Base-by-base conservation (phyloP, 1,140 invertebrate genomes). In the Euschistus heros region DNA sequence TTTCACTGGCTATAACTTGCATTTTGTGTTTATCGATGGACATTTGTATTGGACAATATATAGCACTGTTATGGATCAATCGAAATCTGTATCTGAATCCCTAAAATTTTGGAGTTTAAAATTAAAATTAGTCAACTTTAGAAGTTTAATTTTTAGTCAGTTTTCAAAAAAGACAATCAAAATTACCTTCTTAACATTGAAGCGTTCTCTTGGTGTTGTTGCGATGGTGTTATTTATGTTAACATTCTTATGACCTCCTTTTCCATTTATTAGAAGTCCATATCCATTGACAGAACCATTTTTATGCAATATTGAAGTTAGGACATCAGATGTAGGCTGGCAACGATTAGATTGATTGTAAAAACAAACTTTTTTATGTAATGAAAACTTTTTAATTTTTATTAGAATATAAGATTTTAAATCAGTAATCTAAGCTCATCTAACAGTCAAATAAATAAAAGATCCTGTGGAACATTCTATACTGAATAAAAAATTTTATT, bases 41-140 rank as follows among this genome's bases (percentile, higher is more conserved):
- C 27, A 84, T 65, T 67, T 75, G 71, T 47, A 82, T 73, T 24
- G 82, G 82, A 68, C 81, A 82, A 66, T 76, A 76, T 8, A 79
- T 71, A 20, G 81, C 72, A 69, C 77, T 77, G 61, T 77, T 77
- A 67, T 76, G 79, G 15, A 81, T 74, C 5, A 82, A 64, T 24
- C 82, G 71, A 54, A 84, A 78, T 55, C 80, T 73, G 68, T 82
- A 79, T 17, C 76, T 71, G 3, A 69, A 60, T 10, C 77, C 75
- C 69, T 70, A 55, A 42, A 69, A 66, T 18, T 15, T 37, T 54
- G 24, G 8, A 26, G 15, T 54, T 20, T 54, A 17, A 54, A 54
- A 54, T 7, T 22, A 54, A 8, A 10, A 37, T 37, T 10, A 37
- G 5, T 37, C 33, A 30, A 37, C 33, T n/a, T n/a, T n/a, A n/a